A percentile compares a stretch with the other conserved stretches of the same genome.
Evolutionary conservation across 2,888 invertebrate genomes (phyloP).

Genomic region (Eristalinus sepulchralis): DNA sequence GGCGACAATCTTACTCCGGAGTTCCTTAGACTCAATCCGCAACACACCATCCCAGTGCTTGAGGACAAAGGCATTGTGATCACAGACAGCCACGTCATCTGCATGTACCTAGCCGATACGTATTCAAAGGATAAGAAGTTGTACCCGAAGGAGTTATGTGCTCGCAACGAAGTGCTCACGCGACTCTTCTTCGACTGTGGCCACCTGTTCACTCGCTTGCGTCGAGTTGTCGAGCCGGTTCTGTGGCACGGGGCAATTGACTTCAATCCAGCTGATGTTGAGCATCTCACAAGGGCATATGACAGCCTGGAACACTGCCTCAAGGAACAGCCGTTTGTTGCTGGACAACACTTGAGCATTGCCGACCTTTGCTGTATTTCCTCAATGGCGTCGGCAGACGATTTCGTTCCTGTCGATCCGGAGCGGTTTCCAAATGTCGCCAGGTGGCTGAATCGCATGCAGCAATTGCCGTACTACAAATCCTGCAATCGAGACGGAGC

Average conservation of each 20-base stretch:
- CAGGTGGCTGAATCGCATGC: constrained; percentile 79
- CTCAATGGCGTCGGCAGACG: constrained; percentile 79
- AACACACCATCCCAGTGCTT: constrained; percentile 81
- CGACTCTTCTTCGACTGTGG: constrained; percentile 78
- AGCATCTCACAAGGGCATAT: constrained; percentile 80
- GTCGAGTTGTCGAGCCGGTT: constrained; percentile 77
- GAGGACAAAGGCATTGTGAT: constrained; percentile 78
- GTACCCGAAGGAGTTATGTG: constrained; percentile 83
- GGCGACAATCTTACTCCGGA: constrained; percentile 77
- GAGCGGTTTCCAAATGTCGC: constrained; percentile 79
- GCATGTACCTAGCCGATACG: constrained; percentile 82
- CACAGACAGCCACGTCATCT: constrained; percentile 82
- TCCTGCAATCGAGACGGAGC: constrained; percentile 79
- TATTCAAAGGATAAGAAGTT: constrained; percentile 82
- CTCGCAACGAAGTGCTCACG: constrained; percentile 81
- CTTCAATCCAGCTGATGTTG: constrained; percentile 79
- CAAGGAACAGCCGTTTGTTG: constrained; percentile 74
- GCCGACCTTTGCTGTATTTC: constrained; percentile 81
- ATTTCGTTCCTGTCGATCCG: constrained; percentile 80
- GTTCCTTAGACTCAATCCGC: constrained; percentile 82
- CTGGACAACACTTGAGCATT: constrained; percentile 80
- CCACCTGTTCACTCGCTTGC: constrained; percentile 76
- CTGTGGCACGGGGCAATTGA: constrained; percentile 79
- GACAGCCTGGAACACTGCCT: constrained; percentile 79
- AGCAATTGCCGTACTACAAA: constrained; percentile 80